Evolutionary conservation across 2,888 invertebrate species (phyloP), one percentile per base, ranked within the genome.

Genomic region (Apodemia hepburni): DNA sequence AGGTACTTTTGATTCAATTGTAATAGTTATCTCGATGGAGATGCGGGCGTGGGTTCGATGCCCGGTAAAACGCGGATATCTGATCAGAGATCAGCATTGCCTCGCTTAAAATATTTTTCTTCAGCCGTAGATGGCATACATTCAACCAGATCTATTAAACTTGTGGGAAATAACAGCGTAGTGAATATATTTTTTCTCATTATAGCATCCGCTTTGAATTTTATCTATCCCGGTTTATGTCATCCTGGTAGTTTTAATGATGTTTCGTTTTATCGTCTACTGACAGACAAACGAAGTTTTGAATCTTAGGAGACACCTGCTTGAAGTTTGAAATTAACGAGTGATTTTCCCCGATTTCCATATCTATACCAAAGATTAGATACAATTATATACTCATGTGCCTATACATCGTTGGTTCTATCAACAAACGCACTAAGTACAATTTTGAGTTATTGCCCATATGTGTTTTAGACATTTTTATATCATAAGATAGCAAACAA

Each of bases 1-100:
- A 54, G 54, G 54, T 27, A 54, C 54, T 54, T 74, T 77, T 73
- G 79, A 82, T 82, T 84, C 83, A 83, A 84, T 82, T 83, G 82
- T 82, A 66, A 71, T 73, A 63, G 71, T 77, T 82, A 82, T 83
- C 82, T 75, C 68, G 79, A 78, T 78, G 75, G 70, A 78, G 77
- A 74, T 69, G 75, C 73, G 71, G 74, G 71, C 73, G 73, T 69
- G 74, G 68, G 82, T 79, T 83, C 84, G 81, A 82, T 76, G 83
- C 73, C 82, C 82, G 77, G 70, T 65, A 38, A 59, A 62, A 66
- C 64, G 64, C 68, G 66, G 70, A 70, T 74, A 74, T 73, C 72
- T 66, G 64, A 65, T 68, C 69, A 66, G 47, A 66, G 66, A 68
- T 69, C 70, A 42, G 63, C 61, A 67, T 64, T 59, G 61, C 33